A percentile compares a stretch with the other conserved stretches of the same genome.
Evolutionary conservation across 2,888 invertebrate genomes (phyloP).

Genomic region (Noctua fimbriata): DNA sequence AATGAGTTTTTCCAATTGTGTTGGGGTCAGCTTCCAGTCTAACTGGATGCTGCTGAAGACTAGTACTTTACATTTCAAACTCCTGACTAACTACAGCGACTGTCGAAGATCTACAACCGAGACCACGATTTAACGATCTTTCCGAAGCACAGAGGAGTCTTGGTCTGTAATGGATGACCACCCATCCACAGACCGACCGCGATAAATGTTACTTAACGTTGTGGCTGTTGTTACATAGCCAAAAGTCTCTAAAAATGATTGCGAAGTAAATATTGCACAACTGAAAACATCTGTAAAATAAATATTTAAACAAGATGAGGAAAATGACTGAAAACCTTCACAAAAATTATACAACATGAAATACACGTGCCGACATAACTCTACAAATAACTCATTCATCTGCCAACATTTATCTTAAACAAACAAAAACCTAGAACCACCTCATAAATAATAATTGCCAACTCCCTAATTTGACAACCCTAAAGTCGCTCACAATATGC

Average conservation of each 20-base stretch:
- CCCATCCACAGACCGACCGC: background rate
- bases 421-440: slow-evolving; percentile 14
- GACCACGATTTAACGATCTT: background rate
- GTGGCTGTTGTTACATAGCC: background rate
- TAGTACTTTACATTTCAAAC: background rate
- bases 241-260: background rate
- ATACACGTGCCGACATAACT: background rate
- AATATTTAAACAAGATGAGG: background rate
- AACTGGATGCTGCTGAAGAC: background rate
- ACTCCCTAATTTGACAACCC: slow-evolving; percentile 43
- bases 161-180: background rate
- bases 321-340: background rate
- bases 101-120: background rate
- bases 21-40: background rate
- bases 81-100: background rate
- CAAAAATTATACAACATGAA: background rate
- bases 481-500: slow-evolving; percentile 46
- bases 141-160: background rate
- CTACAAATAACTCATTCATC: background rate
- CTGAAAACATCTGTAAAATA: background rate
- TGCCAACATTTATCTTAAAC: slow-evolving; percentile 28
- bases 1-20: background rate
- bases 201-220: background rate
- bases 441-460: slow-evolving; percentile 50
- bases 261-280: background rate